Conservation (phyloP, 1,140 invertebrate species). For the Bombus cullumanus region DNA sequence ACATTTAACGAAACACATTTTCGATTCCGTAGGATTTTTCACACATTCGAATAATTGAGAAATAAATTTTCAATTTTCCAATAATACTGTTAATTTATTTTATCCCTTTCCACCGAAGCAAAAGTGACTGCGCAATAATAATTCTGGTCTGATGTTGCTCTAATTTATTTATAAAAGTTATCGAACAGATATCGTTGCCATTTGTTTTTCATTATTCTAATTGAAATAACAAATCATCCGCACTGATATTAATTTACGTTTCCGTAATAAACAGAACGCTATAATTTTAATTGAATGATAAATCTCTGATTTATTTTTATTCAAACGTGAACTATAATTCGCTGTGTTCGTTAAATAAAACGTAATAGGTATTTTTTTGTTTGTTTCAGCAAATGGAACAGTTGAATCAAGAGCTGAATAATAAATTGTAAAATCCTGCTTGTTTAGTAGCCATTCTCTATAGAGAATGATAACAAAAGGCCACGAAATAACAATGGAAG, state of each 20-base stretch:
- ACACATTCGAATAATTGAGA: neutral
- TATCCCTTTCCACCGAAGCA: neutral
- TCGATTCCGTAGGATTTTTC: neutral
- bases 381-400: no score
- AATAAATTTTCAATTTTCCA: constrained; percentile 30
- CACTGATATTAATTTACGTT: neutral
- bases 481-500: constrained; percentile 1
- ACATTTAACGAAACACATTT: neutral
- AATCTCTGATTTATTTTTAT: neutral
- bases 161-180: neutral
- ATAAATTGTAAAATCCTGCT: neutral
- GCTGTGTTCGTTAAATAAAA: neutral
- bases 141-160: neutral
- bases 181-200: neutral
- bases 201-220: neutral
- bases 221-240: neutral
- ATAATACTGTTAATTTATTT: neutral
- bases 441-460: neutral
- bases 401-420: neutral
- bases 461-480: constrained; percentile 16
- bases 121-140: neutral
- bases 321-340: neutral
- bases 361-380: neutral
- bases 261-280: neutral
- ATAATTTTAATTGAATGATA: neutral